Evolutionary conservation across 2,797 vertebrate species (phyloP), one percentile per base, ranked within the genome.

Genomic region (Salmo trutta): DNA sequence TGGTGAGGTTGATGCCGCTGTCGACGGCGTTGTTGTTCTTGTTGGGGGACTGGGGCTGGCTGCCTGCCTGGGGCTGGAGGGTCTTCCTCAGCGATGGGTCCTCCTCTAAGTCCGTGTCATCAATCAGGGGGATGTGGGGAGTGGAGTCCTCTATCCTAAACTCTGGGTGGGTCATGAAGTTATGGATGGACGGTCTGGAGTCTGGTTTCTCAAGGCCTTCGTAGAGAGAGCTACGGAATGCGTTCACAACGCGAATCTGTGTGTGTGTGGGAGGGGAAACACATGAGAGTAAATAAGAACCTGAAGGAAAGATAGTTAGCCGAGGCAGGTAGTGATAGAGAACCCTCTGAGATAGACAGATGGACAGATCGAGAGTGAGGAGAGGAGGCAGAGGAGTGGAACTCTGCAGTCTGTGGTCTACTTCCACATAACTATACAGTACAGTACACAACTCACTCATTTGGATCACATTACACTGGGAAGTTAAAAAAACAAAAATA

Each of bases 221-320:
- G 91, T 99, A 99, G 94, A 99, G 98, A 94, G 98, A 99, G 95
- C 98, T 99, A 95, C 98, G 98, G 95, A 99, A 99, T 87, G 98
- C 98, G 93, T 99, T 99, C 94, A 99, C 98, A 86, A 99, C 98
- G 86, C 98, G 98, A 93, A 99, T 99, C 98, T 99, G 96, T 10
- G 29, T 98, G 21, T n/a, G 51, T 36, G 80, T n/a, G 73, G 1
- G 31, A 2, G n/a, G 56, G 70, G 29, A 0, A 0, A 68, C 36
- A 77, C 74, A 68, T 4, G 21, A 64, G 10, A 27, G 24, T 21
- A 8, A 12, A 24, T 64, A 12, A 64, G 59, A 64, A 64, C n/a
- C 8, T 10, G 10, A 21, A 64, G 10, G 59, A 27, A 64, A 12
- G 59, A 24, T 24, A 4, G 2, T 1, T n/a, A 21, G 91, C 98